phyloP scores from a whole-genome alignment of 2,888 invertebrate species.

The Myopa testacea region DNA sequence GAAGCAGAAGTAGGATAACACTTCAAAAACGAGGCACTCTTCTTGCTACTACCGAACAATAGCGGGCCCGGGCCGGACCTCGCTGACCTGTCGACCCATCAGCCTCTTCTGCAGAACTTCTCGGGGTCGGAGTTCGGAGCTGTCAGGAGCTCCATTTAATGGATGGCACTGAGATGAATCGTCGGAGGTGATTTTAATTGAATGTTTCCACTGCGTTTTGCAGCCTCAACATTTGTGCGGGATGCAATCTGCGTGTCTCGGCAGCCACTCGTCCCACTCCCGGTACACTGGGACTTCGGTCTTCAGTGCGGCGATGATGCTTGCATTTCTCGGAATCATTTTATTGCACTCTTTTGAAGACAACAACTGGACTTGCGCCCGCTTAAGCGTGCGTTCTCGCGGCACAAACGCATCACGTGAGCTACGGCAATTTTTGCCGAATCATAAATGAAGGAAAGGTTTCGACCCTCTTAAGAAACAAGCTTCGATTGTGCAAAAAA shows the following conservation, averaged over 20 bases:
- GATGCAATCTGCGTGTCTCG: not conserved
- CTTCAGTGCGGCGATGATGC: not conserved
- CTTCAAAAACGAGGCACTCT: too few relatives aligned
- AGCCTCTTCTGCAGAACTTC: too few relatives aligned
- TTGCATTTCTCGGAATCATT: not conserved
- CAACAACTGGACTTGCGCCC: too few relatives aligned
- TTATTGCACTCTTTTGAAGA: not conserved
- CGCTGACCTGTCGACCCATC: too few relatives aligned
- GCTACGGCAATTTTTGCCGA: constrained; percentile 8
- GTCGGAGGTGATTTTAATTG: not conserved
- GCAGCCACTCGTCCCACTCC: too few relatives aligned
- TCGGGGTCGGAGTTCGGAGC: too few relatives aligned
- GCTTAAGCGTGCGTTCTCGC: not conserved
- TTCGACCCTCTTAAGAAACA: constrained; percentile 12
- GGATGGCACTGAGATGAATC: not conserved
- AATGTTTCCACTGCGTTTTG: not conserved
- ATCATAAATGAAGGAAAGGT: not conserved
- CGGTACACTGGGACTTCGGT: not conserved
- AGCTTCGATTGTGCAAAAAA: not conserved
- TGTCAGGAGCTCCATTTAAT: too few relatives aligned
- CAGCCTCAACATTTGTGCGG: not conserved
- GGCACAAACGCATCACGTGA: constrained; percentile 26
- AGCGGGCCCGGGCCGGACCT: too few relatives aligned
- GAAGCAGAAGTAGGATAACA: too few relatives aligned
- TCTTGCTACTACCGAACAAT: too few relatives aligned